phyloP scores from a whole-genome alignment of 2,888 invertebrate genomes.

The Phytoseiulus persimilis region DNA sequence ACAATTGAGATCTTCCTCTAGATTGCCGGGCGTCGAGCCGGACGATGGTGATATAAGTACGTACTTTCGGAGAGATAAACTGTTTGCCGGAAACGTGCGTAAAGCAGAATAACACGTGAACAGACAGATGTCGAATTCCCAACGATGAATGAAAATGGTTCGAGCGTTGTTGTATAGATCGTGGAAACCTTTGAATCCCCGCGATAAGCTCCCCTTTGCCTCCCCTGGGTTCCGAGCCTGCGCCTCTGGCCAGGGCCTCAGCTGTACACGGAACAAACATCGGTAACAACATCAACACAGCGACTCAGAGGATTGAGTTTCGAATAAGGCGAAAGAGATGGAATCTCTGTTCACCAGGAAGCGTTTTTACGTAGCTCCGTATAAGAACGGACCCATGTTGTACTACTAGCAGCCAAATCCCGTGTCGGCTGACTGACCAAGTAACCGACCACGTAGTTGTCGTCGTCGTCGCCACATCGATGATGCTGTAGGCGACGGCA shows the following conservation, averaged over 20 bases:
- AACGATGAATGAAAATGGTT: background rate
- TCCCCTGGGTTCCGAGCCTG: background rate
- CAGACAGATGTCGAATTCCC: background rate
- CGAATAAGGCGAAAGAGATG: background rate
- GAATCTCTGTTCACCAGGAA: too few species aligned
- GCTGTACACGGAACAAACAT: slow-evolving; percentile 22
- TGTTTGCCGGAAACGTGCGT: background rate
- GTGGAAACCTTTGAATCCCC: background rate
- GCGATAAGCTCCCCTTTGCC: background rate
- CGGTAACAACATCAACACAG: background rate
- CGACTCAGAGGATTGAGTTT: background rate
- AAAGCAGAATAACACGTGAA: background rate
- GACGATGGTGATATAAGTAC: background rate
- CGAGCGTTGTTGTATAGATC: background rate
- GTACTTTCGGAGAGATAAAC: background rate
- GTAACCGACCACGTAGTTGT: too few species aligned
- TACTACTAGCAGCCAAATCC: background rate
- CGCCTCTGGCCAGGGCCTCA: slow-evolving; percentile 32
- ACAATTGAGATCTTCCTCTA: background rate
- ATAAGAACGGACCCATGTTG: background rate
- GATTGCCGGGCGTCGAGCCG: background rate
- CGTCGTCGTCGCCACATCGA: background rate
- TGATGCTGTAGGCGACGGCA: background rate
- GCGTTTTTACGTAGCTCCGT: too few species aligned
- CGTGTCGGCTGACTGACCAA: background rate